Conservation (phyloP, 2,797 vertebrate genomes). For the Cyclura pinguis region DNA sequence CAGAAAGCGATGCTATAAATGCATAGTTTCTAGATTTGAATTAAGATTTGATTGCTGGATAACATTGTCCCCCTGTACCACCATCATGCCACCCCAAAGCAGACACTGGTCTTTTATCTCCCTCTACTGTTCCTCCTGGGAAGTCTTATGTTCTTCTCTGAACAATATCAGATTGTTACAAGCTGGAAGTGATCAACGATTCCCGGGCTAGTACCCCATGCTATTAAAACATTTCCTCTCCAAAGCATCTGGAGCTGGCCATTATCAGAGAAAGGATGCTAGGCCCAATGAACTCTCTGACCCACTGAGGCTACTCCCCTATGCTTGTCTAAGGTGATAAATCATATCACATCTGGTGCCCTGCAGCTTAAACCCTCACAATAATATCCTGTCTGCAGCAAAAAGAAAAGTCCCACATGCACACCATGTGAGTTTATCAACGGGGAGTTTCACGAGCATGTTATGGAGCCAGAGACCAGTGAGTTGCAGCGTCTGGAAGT, state of each 20-base stretch:
- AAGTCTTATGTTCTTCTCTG: background rate
- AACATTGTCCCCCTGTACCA: too few species aligned
- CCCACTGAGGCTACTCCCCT: background rate
- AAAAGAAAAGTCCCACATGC: background rate
- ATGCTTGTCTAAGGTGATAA: conserved; percentile 16
- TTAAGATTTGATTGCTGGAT: background rate
- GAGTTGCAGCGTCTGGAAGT: background rate
- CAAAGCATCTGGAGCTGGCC: conserved; percentile 36
- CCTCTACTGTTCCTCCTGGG: background rate
- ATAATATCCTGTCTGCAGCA: conserved; percentile 3
- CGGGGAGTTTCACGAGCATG: background rate
- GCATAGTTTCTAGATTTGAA: background rate
- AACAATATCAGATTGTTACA: background rate
- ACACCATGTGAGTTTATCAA: background rate
- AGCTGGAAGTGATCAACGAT: conserved; percentile 35
- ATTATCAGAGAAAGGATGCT: conserved; percentile 27
- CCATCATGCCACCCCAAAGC: background rate
- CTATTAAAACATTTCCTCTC: conserved; percentile 31
- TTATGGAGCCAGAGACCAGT: background rate
- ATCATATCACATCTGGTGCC: background rate
- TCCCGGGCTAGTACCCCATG: conserved; percentile 15
- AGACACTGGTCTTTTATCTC: background rate
- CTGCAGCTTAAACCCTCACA: conserved; percentile 12
- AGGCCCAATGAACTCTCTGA: conserved; percentile 27
- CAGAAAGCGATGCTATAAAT: background rate